Evolutionary conservation across 2,113 vertebrate species (phyloP), one percentile per base, ranked within the genome.

Genomic region (Lepus americanus): DNA sequence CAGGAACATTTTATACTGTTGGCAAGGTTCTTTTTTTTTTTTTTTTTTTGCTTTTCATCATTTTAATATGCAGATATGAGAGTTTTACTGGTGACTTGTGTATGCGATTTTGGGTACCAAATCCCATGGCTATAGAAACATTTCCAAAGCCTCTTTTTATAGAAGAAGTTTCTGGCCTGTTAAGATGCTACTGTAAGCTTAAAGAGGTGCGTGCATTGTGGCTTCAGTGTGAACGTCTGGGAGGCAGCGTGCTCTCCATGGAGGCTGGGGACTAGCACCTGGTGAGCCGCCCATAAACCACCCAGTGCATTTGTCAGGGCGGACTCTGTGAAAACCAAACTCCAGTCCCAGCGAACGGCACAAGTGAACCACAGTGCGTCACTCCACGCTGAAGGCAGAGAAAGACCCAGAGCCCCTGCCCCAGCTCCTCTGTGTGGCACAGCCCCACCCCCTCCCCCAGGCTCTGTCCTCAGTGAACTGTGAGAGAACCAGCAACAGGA

Each of bases 181-280:
- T 77, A 66, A 73, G 79, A 74, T 27, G 64, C 51, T 44, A 13
- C 16, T 72, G 70, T n/a, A 72, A n/a, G 16, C 13, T 51, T 27
- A 59, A 79, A 53, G 16, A 31, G 5, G 25, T 55, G 7, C n/a
- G 39, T 49, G 22, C n/a, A 19, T n/a, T 31, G 10, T 25, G 17
- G n/a, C 49, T 72, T 83, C 55, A 11, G 1, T 23, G 53, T 63
- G 36, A 19, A 12, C 31, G 29, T 27, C 80, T 29, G 16, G 36
- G 1, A 51, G 29, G 79, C 55, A 5, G 13, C 4, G 0, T 19
- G 9, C 17, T 2, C 31, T 67, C 49, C 9, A 0, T 5, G 17
- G 33, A 19, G 53, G 5, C 7, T 0, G 20, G 12, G 12, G 51
- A 23, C 55, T 25, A 31, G 25, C 29, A 6, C 0, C 2, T 1